phyloP scores from a whole-genome alignment of 1,140 invertebrate genomes.

The Stegodyphus dumicola region DNA sequence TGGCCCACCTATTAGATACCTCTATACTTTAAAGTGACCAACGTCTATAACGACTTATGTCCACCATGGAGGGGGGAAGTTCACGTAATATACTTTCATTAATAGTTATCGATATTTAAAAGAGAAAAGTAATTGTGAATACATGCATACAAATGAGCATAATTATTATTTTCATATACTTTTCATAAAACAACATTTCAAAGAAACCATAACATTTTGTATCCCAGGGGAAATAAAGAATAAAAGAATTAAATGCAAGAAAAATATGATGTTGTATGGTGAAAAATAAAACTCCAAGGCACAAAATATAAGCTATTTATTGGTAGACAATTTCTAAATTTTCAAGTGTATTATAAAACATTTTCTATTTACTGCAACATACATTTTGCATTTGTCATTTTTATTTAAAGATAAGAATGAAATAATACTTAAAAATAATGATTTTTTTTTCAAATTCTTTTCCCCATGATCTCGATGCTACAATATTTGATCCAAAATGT shows the following conservation, averaged over 20 bases:
- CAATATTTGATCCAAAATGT: conserved; percentile 34
- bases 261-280: background rate
- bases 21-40: too few relatives aligned
- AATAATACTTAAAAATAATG: conserved; percentile 13
- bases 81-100: too few relatives aligned
- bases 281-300: background rate
- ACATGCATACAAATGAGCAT: too few relatives aligned
- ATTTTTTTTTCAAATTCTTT: background rate
- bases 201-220: too few relatives aligned
- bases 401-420: background rate
- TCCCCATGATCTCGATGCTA: background rate
- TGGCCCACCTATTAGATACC: too few relatives aligned
- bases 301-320: conserved; percentile 59
- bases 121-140: too few relatives aligned
- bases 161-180: too few relatives aligned
- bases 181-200: too few relatives aligned
- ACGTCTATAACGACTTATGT: too few relatives aligned
- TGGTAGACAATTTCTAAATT: conserved; percentile 49
- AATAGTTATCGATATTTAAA: too few relatives aligned
- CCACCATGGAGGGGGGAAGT: too few relatives aligned
- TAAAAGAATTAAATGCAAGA: background rate
- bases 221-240: too few relatives aligned
- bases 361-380: conserved; percentile 46
- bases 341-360: conserved; percentile 37
- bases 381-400: conserved; percentile 33